Percentiles rank a stretch among this genome's conserved stretches.
Conservation (phyloP, 2,113 vertebrate genomes). For the Entomyzon cyanotis region DNA sequence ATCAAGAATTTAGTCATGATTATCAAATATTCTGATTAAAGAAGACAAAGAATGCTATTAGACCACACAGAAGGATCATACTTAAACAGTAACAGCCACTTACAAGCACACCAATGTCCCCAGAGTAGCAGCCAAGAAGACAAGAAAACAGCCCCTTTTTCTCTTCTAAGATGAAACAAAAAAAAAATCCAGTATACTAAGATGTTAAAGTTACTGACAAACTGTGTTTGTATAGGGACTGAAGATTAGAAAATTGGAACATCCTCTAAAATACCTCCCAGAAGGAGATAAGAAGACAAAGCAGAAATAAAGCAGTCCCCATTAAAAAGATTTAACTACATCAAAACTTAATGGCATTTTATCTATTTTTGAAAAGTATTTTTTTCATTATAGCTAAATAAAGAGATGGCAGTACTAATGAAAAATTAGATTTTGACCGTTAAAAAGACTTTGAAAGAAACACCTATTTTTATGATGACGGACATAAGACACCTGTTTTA, state of each 20-base stretch:
- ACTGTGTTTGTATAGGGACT: background rate
- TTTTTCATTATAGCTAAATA: background rate
- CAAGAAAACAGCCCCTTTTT: background rate
- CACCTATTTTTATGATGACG: background rate
- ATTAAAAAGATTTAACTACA: background rate
- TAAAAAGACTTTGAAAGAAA: background rate
- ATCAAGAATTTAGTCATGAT: background rate
- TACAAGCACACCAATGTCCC: background rate
- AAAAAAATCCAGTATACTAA: background rate
- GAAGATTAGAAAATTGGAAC: background rate
- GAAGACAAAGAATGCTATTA: background rate
- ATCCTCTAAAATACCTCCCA: background rate
- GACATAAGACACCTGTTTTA: background rate
- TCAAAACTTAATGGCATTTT: background rate
- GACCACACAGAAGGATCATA: background rate
- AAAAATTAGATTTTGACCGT: background rate
- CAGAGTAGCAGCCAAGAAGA: background rate
- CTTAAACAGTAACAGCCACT: background rate
- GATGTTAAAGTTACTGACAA: background rate
- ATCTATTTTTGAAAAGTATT: background rate
- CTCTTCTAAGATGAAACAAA: background rate
- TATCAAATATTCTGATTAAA: background rate
- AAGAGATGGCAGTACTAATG: background rate
- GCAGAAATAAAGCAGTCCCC: background rate
- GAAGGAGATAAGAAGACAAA: background rate